phyloP scores from a whole-genome alignment of 2,888 invertebrate genomes.

The Ecliptopera silaceata region DNA sequence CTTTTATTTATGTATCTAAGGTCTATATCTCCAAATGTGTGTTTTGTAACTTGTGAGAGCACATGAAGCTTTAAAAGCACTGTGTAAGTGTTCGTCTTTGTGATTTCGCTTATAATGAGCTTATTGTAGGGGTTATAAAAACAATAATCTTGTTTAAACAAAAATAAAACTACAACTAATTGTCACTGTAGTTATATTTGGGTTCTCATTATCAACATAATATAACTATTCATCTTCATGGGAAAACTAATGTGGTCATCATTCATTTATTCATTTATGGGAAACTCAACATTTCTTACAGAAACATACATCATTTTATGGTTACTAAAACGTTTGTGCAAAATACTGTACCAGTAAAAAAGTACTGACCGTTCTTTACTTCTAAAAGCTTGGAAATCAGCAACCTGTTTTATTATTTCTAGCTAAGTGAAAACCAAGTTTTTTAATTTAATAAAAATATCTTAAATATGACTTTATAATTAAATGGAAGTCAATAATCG shows the following conservation, averaged over 20 bases:
- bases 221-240: too few species aligned
- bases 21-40: not conserved
- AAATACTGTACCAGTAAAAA: too few species aligned
- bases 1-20: not conserved
- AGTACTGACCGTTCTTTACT: too few species aligned
- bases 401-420: too few species aligned
- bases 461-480: not conserved
- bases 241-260: too few species aligned
- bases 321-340: too few species aligned
- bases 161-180: not conserved
- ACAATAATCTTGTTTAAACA: not conserved
- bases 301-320: too few species aligned
- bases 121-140: slow-evolving; percentile 3
- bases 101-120: slow-evolving; percentile 52
- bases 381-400: too few species aligned
- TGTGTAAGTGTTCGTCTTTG: slow-evolving; percentile 39
- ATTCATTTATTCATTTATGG: too few species aligned
- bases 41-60: slow-evolving; percentile 28
- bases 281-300: too few species aligned
- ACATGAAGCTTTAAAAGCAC: slow-evolving; percentile 37
- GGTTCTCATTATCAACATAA: too few species aligned
- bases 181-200: not conserved
- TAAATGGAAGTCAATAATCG: slow-evolving; percentile 2
- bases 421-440: not conserved
- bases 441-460: not conserved